phyloP scores from a whole-genome alignment of 2,113 vertebrate species.

The Symphodus melops region DNA sequence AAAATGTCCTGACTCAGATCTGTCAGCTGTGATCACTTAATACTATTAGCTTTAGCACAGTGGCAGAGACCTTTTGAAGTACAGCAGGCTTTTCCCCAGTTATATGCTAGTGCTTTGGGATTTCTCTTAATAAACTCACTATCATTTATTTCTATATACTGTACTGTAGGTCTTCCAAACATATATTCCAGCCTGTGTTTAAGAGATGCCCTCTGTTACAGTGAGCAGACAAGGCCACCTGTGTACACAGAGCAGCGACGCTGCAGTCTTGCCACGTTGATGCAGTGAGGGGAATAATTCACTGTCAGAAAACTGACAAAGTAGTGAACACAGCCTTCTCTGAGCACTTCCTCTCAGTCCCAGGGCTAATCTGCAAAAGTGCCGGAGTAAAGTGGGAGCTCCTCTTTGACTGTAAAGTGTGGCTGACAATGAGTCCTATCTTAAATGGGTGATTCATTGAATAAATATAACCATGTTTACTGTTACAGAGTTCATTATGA shows the following conservation, averaged over 20 bases:
- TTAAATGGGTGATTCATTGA: constrained; percentile 26
- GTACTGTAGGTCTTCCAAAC: neutral
- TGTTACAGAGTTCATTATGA: constrained; percentile 6
- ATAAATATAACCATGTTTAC: constrained; percentile 27
- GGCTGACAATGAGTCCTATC: constrained; percentile 35
- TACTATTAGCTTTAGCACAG: constrained; percentile 23
- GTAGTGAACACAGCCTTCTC: constrained; percentile 19
- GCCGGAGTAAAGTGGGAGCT: constrained; percentile 24
- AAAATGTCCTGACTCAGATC: constrained; percentile 50
- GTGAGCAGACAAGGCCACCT: constrained; percentile 14
- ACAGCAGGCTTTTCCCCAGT: neutral
- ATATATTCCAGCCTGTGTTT: neutral
- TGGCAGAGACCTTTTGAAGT: constrained; percentile 6
- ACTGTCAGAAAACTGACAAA: constrained; percentile 45
- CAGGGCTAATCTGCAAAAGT: constrained; percentile 48
- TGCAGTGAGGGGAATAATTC: constrained; percentile 42
- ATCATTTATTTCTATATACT: neutral
- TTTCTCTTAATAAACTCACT: neutral
- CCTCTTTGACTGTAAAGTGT: constrained; percentile 24
- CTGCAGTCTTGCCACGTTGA: constrained; percentile 32
- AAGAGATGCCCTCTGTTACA: constrained; percentile 16
- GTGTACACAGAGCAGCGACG: constrained; percentile 20
- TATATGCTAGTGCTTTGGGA: neutral
- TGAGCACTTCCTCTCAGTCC: constrained; percentile 40
- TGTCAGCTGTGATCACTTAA: constrained; percentile 56